A percentile compares a stretch with the other conserved stretches of the same genome.
phyloP scores from a whole-genome alignment of 2,888 invertebrate genomes.

The Microctonus brassicae region DNA sequence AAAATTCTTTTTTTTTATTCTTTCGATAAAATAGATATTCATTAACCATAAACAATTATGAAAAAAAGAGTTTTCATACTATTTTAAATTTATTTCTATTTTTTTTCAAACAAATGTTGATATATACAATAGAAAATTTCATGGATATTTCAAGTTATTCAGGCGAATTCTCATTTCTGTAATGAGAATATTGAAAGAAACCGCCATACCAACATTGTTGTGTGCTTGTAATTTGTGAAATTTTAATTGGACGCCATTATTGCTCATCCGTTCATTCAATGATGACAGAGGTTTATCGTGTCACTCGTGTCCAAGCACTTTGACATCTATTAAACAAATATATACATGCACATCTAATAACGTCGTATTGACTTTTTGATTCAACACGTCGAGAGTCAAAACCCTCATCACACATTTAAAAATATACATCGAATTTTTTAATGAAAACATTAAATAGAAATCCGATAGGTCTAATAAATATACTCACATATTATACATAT shows the following conservation, averaged over 20 bases:
- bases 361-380: neutral
- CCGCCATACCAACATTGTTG: neutral
- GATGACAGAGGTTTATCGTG: neutral
- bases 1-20: too few relatives aligned
- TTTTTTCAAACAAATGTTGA: too few relatives aligned
- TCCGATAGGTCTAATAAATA: neutral
- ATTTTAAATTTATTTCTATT: too few relatives aligned
- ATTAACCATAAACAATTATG: too few relatives aligned
- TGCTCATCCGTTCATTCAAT: too few relatives aligned
- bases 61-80: too few relatives aligned
- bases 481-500: too few relatives aligned
- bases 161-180: neutral
- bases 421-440: neutral
- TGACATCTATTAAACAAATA: neutral
- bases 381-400: neutral
- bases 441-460: neutral
- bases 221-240: neutral
- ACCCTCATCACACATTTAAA: neutral
- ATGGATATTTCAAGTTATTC: neutral
- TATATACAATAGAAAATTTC: too few relatives aligned
- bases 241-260: neutral
- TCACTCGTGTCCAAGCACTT: neutral
- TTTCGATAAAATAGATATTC: too few relatives aligned
- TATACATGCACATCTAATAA: neutral
- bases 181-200: neutral